phyloP scores from a whole-genome alignment of 2,113 vertebrate genomes.

The Albula glossodonta region DNA sequence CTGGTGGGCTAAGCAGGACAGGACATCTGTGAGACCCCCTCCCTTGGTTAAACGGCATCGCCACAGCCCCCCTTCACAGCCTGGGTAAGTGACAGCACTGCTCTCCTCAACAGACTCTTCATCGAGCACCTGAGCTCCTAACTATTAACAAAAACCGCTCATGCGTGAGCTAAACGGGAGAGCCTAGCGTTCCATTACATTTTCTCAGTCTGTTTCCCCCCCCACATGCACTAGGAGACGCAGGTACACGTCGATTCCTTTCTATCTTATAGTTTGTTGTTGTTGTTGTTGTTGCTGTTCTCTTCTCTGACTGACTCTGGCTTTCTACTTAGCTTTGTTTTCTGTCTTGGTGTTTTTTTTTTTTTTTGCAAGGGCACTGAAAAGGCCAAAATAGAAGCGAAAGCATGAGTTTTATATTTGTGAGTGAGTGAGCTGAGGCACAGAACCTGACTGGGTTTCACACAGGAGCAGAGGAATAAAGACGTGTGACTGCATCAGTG shows the following conservation, averaged over 20 bases:
- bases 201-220: background rate
- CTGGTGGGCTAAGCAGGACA: slow-evolving; percentile 54
- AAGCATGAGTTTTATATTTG: background rate
- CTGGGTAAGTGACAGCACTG: slow-evolving; percentile 59
- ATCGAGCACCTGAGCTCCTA: background rate
- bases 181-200: background rate
- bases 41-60: slow-evolving; percentile 59
- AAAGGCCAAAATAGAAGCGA: background rate
- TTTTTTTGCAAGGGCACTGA: background rate
- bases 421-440: background rate
- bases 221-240: background rate
- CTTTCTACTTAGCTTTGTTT: background rate
- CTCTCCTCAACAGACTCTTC: background rate
- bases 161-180: background rate
- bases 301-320: background rate
- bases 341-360: background rate
- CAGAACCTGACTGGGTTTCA: too few relatives aligned
- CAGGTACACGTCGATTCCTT: background rate
- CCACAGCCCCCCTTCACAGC: slow-evolving; percentile 56
- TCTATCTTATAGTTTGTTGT: background rate
- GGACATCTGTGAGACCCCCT: slow-evolving; percentile 55
- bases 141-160: background rate
- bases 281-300: background rate
- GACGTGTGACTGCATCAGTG: background rate
- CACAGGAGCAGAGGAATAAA: too few relatives aligned